phyloP scores from a whole-genome alignment of 2,797 vertebrate species.

The Poecilia picta region DNA sequence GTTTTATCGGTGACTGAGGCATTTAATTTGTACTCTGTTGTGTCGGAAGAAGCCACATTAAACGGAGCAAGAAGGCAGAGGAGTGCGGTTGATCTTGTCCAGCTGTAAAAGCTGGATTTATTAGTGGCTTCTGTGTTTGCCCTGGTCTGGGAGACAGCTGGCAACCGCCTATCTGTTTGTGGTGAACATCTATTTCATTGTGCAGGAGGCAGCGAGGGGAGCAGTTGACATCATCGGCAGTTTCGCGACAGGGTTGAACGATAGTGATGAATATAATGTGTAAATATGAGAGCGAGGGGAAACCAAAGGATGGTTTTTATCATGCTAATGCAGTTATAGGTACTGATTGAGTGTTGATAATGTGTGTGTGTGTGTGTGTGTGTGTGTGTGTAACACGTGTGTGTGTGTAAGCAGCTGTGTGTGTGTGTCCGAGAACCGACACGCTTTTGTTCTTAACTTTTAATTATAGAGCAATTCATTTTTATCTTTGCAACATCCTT shows the following conservation, averaged over 20 bases:
- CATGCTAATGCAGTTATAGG: conserved; percentile 82
- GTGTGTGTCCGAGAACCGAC: conserved; percentile 53
- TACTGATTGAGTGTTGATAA: conserved; percentile 80
- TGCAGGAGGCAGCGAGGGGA: conserved; percentile 70
- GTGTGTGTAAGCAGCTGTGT: conserved; percentile 76
- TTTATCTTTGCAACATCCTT: conserved; percentile 25
- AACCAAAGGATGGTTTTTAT: conserved; percentile 79
- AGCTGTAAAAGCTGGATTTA: conserved; percentile 84
- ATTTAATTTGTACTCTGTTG: conserved; percentile 74
- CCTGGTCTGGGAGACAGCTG: conserved; percentile 84
- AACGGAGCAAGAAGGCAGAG: conserved; percentile 74
- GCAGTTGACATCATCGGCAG: conserved; percentile 77
- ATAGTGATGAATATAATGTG: conserved; percentile 85
- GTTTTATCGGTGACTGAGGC: conserved; percentile 78
- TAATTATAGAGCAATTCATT: conserved; percentile 54
- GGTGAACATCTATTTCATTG: conserved; percentile 78
- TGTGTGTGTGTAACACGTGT: conserved; percentile 59
- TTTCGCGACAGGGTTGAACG: conserved; percentile 75
- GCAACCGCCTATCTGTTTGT: conserved; percentile 79
- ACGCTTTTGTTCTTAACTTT: conserved; percentile 44
- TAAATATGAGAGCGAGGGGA: conserved; percentile 78
- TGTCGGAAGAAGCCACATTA: conserved; percentile 77
- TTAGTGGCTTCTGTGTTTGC: conserved; percentile 83
- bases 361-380: conserved; percentile 54
- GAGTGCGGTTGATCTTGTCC: conserved; percentile 76